A percentile compares a stretch with the other conserved stretches of the same genome.
These are phyloP conservation scores for Rhagoletis zephyria DNA, from an alignment of 1,140 invertebrate species.

Conservation along the genomic window DNA sequence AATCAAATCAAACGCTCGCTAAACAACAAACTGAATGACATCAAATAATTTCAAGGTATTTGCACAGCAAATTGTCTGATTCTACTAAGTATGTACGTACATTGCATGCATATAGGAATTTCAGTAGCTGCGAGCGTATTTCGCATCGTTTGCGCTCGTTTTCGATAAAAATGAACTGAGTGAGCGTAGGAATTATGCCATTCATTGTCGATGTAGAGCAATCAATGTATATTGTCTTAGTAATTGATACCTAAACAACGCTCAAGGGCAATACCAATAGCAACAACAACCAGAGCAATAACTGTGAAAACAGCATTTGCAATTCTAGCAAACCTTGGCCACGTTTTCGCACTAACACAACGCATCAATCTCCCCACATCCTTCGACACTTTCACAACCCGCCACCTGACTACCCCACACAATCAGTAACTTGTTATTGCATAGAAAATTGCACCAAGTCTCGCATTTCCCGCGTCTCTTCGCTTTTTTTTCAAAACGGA, in stretches of 20 bases:
- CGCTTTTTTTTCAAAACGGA: background rate
- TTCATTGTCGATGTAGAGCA: slow-evolving; percentile 21
- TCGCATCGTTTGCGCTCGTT: background rate
- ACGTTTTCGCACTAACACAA: slow-evolving; percentile 7
- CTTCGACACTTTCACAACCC: background rate
- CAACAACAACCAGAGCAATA: slow-evolving; percentile 1
- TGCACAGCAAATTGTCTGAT: background rate
- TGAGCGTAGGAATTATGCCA: background rate
- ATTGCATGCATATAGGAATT: background rate
- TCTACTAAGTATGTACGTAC: no score
- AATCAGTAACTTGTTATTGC: slow-evolving; percentile 27
- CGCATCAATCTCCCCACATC: background rate
- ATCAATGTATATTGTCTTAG: slow-evolving; percentile 13
- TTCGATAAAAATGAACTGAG: background rate
- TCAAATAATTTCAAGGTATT: slow-evolving; percentile 1
- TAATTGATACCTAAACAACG: slow-evolving; percentile 49
- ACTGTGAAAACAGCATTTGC: background rate
- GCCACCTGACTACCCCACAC: background rate
- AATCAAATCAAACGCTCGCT: no score
- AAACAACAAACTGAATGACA: no score
- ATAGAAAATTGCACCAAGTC: slow-evolving; percentile 27
- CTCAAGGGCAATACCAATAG: slow-evolving; percentile 7
- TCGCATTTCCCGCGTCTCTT: background rate
- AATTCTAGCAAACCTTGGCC: background rate
- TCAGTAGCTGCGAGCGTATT: background rate